Percentiles rank a stretch among this genome's conserved stretches.
Conservation (phyloP, 1,140 invertebrate species). For the Drosophila nigrodunni region DNA sequence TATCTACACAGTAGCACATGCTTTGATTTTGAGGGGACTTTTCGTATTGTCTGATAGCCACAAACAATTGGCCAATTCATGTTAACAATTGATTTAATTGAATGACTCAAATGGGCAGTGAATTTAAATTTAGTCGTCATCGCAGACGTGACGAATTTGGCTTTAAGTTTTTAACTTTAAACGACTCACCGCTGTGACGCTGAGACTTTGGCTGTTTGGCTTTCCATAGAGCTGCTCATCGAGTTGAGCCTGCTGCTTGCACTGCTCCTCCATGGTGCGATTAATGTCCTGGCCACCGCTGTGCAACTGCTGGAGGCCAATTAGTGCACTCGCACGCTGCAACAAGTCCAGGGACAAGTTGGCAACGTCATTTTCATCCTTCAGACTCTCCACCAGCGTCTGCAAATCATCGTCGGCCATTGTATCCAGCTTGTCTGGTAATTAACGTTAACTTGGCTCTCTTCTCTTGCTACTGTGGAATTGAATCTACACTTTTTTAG, state of each 20-base stretch:
- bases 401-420: slow-evolving; percentile 73
- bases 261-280: slow-evolving; percentile 53
- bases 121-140: too few species aligned
- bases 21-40: slow-evolving; percentile 20
- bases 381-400: slow-evolving; percentile 68
- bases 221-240: neutral
- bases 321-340: slow-evolving; percentile 67
- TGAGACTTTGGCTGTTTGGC: slow-evolving; percentile 4
- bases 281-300: slow-evolving; percentile 46
- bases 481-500: too few species aligned
- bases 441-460: slow-evolving; percentile 6
- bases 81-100: slow-evolving; percentile 22
- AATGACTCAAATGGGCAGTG: neutral
- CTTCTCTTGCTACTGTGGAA: too few species aligned
- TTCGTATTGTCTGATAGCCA: slow-evolving; percentile 30
- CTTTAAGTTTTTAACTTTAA: neutral
- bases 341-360: slow-evolving; percentile 77
- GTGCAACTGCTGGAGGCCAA: slow-evolving; percentile 64
- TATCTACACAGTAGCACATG: slow-evolving; percentile 5
- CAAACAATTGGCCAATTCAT: slow-evolving; percentile 42
- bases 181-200: slow-evolving; percentile 28
- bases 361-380: slow-evolving; percentile 61
- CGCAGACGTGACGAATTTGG: neutral
- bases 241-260: slow-evolving; percentile 43
- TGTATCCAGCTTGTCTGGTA: slow-evolving; percentile 2